Evolutionary conservation across 1,140 invertebrate genomes (phyloP), one percentile per base, ranked within the genome.

Genomic region (Whitmania pigra): DNA sequence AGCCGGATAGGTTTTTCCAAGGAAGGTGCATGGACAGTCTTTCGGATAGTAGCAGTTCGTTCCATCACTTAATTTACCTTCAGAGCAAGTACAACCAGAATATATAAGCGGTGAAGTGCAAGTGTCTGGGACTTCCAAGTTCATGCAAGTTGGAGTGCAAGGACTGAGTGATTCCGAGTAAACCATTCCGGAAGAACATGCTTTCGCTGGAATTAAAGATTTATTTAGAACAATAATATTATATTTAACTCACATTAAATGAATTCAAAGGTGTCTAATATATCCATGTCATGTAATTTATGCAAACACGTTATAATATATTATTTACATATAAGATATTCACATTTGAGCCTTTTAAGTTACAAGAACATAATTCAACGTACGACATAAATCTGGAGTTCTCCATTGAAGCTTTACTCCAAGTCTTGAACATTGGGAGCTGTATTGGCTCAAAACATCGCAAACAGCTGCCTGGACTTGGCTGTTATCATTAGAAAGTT

Each of bases 1-100:
- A 13, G 29, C 57, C 11, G 57, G 11, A 63, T 18, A 63, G 9
- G 0, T 63, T 22, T 25, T 25, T 11, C 57, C 57, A 20, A 25
- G 22, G 57, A 31, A 63, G 29, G 57, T 63, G 20, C 57, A 63
- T n/a, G 57, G 57, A 17, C 57, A 63, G 29, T 63, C 57, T 20
- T 63, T 63, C 1, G 57, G 57, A 15, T 25, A 31, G 57, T 15
- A 63, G 29, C 57, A 63, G 29, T 31, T 63, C 6, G 22, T 31
- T 31, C 57, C 57, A 31, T 63, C 57, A 7, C 22, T 63, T 20
- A 63, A 20, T 22, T 63, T 25, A 63, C 57, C 57, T 63, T 4
- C 57, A 20, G 57, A 31, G 29, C 57, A 63, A 1, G 57, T 63
- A 20, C 57, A 63, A n/a, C 22, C 57, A 25, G 57, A 18, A 17